Evolutionary conservation across 1,140 invertebrate genomes (phyloP).

Genomic region (Magallana gigas): DNA sequence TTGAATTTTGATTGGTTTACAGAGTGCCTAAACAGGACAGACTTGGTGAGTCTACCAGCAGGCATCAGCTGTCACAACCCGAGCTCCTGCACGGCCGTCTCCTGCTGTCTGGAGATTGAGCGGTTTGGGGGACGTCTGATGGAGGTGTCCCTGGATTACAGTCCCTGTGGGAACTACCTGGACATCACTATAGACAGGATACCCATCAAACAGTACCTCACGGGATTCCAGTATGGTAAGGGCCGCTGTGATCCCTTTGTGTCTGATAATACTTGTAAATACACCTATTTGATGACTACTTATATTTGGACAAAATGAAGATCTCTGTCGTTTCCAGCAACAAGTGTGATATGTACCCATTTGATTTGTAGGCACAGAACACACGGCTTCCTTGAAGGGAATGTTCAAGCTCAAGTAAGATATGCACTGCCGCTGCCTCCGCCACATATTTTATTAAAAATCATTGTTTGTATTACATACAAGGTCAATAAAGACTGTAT

Average conservation of each 20-base stretch:
- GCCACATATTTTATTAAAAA: too few species aligned
- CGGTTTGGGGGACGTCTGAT: conserved; percentile 11
- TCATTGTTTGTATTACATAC: too few species aligned
- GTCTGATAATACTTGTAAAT: too few species aligned
- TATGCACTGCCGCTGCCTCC: neutral
- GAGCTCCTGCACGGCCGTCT: conserved; percentile 17
- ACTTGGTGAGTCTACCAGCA: neutral
- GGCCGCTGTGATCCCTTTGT: too few species aligned
- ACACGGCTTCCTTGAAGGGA: conserved; percentile 40
- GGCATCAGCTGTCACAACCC: conserved; percentile 45
- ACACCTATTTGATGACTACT: too few species aligned
- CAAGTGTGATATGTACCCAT: neutral
- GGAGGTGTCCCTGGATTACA: conserved; percentile 2
- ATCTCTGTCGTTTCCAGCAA: too few species aligned
- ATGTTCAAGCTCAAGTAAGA: conserved; percentile 43
- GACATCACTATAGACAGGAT: conserved; percentile 43
- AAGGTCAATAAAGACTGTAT: too few species aligned
- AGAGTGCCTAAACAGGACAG: neutral
- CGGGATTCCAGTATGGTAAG: conserved; percentile 39
- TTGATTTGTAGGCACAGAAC: conserved; percentile 36
- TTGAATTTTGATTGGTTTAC: neutral
- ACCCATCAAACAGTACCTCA: conserved; percentile 7
- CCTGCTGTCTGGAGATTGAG: conserved; percentile 32
- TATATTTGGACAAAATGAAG: too few species aligned
- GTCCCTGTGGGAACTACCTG: conserved; percentile 35